Evolutionary conservation across 1,140 invertebrate genomes (phyloP), one percentile per base, ranked within the genome.

Genomic region (Lepidostoma basale): DNA sequence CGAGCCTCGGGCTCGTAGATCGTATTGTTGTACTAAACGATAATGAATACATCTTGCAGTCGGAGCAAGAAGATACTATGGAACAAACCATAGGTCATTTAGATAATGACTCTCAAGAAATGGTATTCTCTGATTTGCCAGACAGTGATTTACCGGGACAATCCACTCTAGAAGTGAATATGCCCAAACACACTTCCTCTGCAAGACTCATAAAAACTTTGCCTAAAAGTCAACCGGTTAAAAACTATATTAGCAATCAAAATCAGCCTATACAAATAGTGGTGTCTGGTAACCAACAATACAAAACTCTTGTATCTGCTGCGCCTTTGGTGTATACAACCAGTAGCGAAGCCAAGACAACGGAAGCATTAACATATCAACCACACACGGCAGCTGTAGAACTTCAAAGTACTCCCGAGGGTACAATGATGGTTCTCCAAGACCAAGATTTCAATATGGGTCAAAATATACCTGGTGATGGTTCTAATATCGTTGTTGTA

Each of bases 401-500:
- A 28, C 23, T 62, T 47, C 56, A 62, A 30, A 22, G 10, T 16
- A 26, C 42, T 5, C 49, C 59, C 14, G 25, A 56, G 6, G 64
- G 64, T 28, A 30, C 45, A 3, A 63, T 73, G 47, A 81, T 83
- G 79, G 79, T 83, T 77, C 78, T 83, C 39, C 79, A 81, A 54
- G 79, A 75, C 73, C 76, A 81, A 54, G 75, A 80, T 62, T 83
- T 77, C 72, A 76, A 78, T 58, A 74, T 83, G 26, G 70, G 78
- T 49, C 77, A 81, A 72, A 69, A 78, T 12, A 78, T 83, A 36
- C 67, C 78, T 28, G 68, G 76, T 30, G 80, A 85, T 54, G 85
- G 85, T 76, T 83, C 84, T 4, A 87, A 86, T 70, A 86, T 86
- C 74, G 85, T 87, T 20, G 85, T 87, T 26, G 80, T 87, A n/a